Evolutionary conservation across 1,140 invertebrate genomes (phyloP).

Genomic region (Phymorhynchus buccinoides): DNA sequence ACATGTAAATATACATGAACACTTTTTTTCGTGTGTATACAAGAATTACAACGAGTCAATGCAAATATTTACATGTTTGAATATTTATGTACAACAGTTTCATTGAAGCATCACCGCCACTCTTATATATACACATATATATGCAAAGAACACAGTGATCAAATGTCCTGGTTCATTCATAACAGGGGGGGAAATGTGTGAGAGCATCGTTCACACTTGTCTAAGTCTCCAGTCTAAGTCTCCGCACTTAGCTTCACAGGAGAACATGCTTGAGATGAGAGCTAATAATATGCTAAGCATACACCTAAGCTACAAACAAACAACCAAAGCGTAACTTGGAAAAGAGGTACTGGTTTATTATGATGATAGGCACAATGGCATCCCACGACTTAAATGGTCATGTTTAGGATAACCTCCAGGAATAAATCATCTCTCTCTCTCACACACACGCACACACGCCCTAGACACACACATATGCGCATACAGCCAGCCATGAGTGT

Average conservation of each 20-base stretch:
- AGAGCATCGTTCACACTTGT: neutral
- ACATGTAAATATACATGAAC: neutral
- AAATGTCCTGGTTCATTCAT: neutral
- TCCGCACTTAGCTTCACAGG: no score
- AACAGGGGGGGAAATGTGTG: neutral
- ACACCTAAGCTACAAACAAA: neutral
- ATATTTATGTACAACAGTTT: neutral
- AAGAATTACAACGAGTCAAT: neutral
- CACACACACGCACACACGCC: no score
- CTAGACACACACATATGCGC: no score
- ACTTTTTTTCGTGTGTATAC: no score
- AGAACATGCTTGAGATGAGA: neutral
- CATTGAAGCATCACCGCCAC: neutral
- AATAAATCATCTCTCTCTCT: no score
- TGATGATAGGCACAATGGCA: neutral
- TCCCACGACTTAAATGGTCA: no score
- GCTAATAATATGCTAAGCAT: no score
- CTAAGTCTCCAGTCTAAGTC: no score
- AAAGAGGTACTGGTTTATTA: neutral
- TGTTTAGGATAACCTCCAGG: no score
- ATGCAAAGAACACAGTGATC: neutral
- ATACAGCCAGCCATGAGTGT: no score
- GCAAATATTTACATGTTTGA: neutral
- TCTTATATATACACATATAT: neutral
- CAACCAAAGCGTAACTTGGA: no score